These are phyloP conservation scores for Drosophila pseudotalamancana DNA, from an alignment of 2,888 invertebrate genomes.

Conservation along the genomic window DNA sequence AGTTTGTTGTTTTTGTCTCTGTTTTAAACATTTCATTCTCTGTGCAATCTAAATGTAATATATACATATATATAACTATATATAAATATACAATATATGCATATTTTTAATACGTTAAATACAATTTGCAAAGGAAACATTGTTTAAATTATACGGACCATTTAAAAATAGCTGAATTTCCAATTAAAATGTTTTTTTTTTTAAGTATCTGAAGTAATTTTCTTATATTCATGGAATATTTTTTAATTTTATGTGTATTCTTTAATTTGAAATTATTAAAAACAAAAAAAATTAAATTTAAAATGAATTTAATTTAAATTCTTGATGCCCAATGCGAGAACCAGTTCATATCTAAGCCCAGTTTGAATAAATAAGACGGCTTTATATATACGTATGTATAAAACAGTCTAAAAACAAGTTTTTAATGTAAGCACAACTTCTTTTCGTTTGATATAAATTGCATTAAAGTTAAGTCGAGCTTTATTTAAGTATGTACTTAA, in stretches of 20 bases:
- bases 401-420: neutral
- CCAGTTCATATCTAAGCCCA: too few species aligned
- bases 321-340: too few species aligned
- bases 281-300: too few species aligned
- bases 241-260: too few species aligned
- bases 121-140: constrained; percentile 5
- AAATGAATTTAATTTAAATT: too few species aligned
- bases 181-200: too few species aligned
- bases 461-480: constrained; percentile 35
- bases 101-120: constrained; percentile 36
- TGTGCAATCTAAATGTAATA: constrained; percentile 65
- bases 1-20: constrained; percentile 28
- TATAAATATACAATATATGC: constrained; percentile 30
- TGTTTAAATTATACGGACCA: neutral
- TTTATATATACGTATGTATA: neutral
- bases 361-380: too few species aligned
- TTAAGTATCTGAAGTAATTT: too few species aligned
- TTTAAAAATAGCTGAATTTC: too few species aligned
- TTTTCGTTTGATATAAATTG: neutral
- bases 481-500: constrained; percentile 69
- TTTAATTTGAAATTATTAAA: too few species aligned
- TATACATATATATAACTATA: constrained; percentile 44
- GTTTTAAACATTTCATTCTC: constrained; percentile 27
- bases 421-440: neutral
- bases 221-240: too few species aligned